Percentiles rank a stretch among this genome's conserved stretches.
These are phyloP conservation scores for Chrysotoxum bicinctum DNA, from an alignment of 2,888 invertebrate species.

Conservation along the genomic window DNA sequence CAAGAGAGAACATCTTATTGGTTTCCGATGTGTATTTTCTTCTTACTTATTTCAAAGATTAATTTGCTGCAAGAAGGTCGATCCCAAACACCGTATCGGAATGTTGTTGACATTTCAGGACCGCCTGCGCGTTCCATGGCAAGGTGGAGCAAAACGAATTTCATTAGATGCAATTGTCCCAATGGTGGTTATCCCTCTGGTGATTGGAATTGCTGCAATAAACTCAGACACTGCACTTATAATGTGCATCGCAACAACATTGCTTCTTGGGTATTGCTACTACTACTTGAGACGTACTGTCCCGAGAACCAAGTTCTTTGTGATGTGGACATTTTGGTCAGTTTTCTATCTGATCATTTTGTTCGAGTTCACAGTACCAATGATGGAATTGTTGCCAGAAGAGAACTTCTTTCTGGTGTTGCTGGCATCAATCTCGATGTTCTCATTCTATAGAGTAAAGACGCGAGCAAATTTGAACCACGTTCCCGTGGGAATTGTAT, in stretches of 20 bases:
- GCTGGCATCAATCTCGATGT: constrained; percentile 75
- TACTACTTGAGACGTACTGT: constrained; percentile 77
- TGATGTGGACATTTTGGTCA: constrained; percentile 88
- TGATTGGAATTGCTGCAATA: constrained; percentile 82
- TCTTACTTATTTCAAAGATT: constrained; percentile 69
- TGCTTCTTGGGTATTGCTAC: constrained; percentile 77
- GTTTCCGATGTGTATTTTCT: background rate
- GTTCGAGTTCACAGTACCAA: constrained; percentile 88
- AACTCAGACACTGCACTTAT: constrained; percentile 80
- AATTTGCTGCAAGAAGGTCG: constrained; percentile 75
- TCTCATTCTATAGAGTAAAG: constrained; percentile 77
- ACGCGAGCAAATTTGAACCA: constrained; percentile 78
- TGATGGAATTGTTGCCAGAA: constrained; percentile 87
- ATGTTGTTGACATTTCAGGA: constrained; percentile 83
- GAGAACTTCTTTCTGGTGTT: constrained; percentile 85
- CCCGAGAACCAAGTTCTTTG: constrained; percentile 87
- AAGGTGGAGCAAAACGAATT: constrained; percentile 84
- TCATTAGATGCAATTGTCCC: constrained; percentile 83
- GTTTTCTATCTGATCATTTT: constrained; percentile 85
- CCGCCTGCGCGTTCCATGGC: constrained; percentile 84
- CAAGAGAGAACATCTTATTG: background rate
- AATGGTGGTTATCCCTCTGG: constrained; percentile 82
- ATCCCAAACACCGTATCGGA: constrained; percentile 75
- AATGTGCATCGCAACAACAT: constrained; percentile 76
- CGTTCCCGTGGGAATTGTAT: constrained; percentile 76